Conservation (phyloP, 2,113 vertebrate species). For the Grammomys dolichurus region DNA sequence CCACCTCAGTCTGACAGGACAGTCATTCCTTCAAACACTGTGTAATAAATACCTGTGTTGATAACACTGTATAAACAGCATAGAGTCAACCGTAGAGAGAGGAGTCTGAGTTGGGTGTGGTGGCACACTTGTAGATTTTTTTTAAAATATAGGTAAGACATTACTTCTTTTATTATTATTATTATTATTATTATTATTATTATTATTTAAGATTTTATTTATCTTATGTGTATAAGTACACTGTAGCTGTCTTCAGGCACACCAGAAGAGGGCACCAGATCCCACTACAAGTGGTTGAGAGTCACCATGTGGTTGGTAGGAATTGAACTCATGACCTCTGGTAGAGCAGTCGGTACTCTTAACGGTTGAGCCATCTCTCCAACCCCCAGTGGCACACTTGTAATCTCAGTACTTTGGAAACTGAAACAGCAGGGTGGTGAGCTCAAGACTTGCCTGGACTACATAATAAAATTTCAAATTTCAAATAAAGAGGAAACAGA, state of each 20-base stretch:
- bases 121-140: background rate
- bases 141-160: too few relatives aligned
- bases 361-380: too few relatives aligned
- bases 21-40: background rate
- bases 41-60: background rate
- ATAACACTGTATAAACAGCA: background rate
- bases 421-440: background rate
- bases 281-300: too few relatives aligned
- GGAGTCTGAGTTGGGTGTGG: background rate
- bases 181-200: too few relatives aligned
- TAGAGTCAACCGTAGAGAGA: background rate
- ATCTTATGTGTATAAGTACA: too few relatives aligned
- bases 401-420: background rate
- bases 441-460: background rate
- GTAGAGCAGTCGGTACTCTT: too few relatives aligned
- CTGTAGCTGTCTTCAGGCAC: too few relatives aligned
- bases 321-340: too few relatives aligned
- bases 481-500: background rate
- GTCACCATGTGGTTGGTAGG: too few relatives aligned
- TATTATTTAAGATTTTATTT: too few relatives aligned
- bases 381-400: background rate
- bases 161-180: too few relatives aligned
- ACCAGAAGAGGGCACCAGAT: too few relatives aligned
- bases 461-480: background rate
- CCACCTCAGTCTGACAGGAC: background rate